Percentiles rank a stretch among this genome's conserved stretches.
phyloP scores from a whole-genome alignment of 2,797 vertebrate species.

The Phataginus tricuspis region DNA sequence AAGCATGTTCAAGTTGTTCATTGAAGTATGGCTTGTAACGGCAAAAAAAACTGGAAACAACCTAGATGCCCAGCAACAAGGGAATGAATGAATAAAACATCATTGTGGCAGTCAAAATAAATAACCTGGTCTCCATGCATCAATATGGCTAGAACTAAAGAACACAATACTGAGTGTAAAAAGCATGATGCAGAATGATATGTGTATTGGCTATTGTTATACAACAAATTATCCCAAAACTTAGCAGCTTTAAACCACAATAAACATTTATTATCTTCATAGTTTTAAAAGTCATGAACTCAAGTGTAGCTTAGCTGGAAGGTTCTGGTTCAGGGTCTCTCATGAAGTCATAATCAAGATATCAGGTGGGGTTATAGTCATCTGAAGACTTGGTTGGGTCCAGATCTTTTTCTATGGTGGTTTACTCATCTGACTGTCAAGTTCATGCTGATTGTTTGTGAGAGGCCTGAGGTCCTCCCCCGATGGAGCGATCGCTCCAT shows the following conservation, averaged over 20 bases:
- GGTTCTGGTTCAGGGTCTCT: not conserved
- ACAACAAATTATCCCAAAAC: not conserved
- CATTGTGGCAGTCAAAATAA: not conserved
- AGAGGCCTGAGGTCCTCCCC: not conserved
- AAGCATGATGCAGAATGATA: not conserved
- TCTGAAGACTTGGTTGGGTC: not conserved
- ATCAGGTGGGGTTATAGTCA: not conserved
- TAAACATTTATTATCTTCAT: not conserved
- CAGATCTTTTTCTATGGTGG: not conserved
- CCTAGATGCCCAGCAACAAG: not conserved
- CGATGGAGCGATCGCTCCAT: accelerated
- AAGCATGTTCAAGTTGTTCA: not conserved
- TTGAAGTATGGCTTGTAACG: not conserved
- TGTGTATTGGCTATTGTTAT: not conserved
- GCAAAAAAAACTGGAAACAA: not conserved
- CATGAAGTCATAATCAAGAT: not conserved
- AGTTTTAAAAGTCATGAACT: not conserved
- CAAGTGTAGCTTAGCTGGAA: not conserved
- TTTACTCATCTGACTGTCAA: not conserved
- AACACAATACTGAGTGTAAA: not conserved
- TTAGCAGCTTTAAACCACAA: not conserved
- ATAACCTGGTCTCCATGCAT: not conserved
- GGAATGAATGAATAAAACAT: not conserved
- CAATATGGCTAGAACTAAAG: not conserved
- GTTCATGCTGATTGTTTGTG: not conserved